Conservation (phyloP, 2,888 invertebrate species). For the Allygus modestus region DNA sequence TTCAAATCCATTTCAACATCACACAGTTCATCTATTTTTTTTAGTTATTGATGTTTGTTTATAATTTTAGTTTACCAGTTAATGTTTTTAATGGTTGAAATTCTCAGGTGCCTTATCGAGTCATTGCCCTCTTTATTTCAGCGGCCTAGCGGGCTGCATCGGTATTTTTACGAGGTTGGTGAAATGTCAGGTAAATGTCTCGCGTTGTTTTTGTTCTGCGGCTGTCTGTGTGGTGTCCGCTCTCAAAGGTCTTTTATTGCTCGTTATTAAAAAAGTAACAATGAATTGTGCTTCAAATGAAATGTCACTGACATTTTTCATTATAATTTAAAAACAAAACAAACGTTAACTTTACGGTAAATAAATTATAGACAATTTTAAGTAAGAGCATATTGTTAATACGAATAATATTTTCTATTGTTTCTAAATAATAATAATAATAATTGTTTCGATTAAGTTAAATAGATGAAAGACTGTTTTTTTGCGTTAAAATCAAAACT, state of each 20-base stretch:
- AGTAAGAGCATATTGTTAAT: no score
- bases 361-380: no score
- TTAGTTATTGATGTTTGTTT: no score
- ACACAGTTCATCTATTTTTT: no score
- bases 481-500: no score
- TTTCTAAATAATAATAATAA: no score
- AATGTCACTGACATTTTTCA: not conserved
- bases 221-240: not conserved
- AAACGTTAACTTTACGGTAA: no score
- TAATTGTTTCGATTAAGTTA: no score
- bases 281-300: not conserved
- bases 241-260: conserved; percentile 16
- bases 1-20: no score
- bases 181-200: conserved; percentile 51
- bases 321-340: no score
- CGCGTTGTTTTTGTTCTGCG: conserved; percentile 15
- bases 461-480: no score
- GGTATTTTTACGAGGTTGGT: conserved; percentile 33
- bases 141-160: not conserved
- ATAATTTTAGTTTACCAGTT: not conserved
- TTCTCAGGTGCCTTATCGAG: not conserved
- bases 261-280: not conserved
- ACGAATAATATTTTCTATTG: no score
- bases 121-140: not conserved
- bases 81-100: not conserved